Percentiles rank a stretch among this genome's conserved stretches.
phyloP scores from a whole-genome alignment of 2,888 invertebrate genomes.

The Shargacucullia verbasci region DNA sequence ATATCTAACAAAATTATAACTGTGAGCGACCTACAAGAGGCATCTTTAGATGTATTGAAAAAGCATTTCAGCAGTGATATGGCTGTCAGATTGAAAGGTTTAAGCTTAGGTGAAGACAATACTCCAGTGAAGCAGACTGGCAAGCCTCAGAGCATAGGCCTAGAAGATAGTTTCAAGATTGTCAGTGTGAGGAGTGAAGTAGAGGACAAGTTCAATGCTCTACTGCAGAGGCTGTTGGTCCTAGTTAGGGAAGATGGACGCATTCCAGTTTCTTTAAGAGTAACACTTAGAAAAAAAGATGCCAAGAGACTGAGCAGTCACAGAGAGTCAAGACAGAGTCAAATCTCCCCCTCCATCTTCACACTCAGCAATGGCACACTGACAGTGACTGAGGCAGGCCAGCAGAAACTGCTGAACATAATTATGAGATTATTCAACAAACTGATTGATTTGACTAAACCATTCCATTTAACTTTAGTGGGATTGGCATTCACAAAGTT shows the following conservation, averaged over 20 bases:
- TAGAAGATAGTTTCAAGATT: slow-evolving; percentile 94
- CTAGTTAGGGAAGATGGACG: slow-evolving; percentile 94
- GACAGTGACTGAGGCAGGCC: slow-evolving; percentile 86
- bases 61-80: slow-evolving; percentile 91
- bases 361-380: slow-evolving; percentile 83
- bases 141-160: slow-evolving; percentile 93
- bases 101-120: slow-evolving; percentile 93
- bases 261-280: slow-evolving; percentile 92
- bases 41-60: slow-evolving; percentile 88
- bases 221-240: slow-evolving; percentile 92
- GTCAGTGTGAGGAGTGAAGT: slow-evolving; percentile 93
- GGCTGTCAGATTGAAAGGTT: slow-evolving; percentile 91
- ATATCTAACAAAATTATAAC: slow-evolving; percentile 91
- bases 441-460: slow-evolving; percentile 91
- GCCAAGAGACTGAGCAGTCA: slow-evolving; percentile 91
- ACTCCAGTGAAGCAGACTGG: slow-evolving; percentile 92
- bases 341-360: slow-evolving; percentile 91
- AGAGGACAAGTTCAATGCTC: slow-evolving; percentile 91
- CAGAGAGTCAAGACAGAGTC: slow-evolving; percentile 93
- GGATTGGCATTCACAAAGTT: slow-evolving; percentile 96
- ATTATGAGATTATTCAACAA: slow-evolving; percentile 94
- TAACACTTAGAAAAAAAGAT: slow-evolving; percentile 93
- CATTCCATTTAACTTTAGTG: slow-evolving; percentile 94
- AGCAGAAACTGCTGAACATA: slow-evolving; percentile 91
- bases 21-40: slow-evolving; percentile 91